Evolutionary conservation across 2,888 invertebrate species (phyloP), one percentile per base, ranked within the genome.

Genomic region (Hololepta plana): DNA sequence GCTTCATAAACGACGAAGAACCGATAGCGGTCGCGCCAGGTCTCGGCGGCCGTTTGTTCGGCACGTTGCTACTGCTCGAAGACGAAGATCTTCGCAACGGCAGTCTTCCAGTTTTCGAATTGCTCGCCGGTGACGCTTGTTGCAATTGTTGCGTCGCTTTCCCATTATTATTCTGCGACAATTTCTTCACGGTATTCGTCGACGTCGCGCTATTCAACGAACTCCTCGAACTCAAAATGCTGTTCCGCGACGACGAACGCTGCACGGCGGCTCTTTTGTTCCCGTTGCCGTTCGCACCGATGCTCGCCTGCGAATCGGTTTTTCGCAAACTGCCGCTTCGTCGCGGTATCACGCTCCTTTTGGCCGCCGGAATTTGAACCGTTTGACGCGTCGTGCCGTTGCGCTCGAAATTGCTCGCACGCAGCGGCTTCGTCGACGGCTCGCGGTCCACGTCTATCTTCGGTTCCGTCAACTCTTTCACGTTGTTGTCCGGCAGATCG

Each of bases 1-100:
- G 85, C 42, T 82, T 66, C 85, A 87, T 85, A 46, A 85, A 85
- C n/a, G 47, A 60, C 51, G 40, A n/a, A n/a, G n/a, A n/a, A n/a
- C n/a, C n/a, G n/a, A n/a, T n/a, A n/a, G n/a, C n/a, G n/a, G n/a
- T n/a, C n/a, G n/a, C n/a, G n/a, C n/a, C n/a, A n/a, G n/a, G n/a
- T n/a, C n/a, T n/a, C n/a, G n/a, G n/a, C n/a, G n/a, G n/a, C n/a
- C n/a, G n/a, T n/a, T n/a, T n/a, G n/a, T n/a, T n/a, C 3, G 32
- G 27, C 12, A 41, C 16, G 30, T 58, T 11, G 53, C 58, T 51
- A 24, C 37, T 40, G 20, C 36, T 36, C 23, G 46, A 36, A n/a
- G n/a, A n/a, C n/a, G n/a, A n/a, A n/a, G n/a, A n/a, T n/a, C n/a
- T n/a, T n/a, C n/a, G n/a, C n/a, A n/a, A n/a, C n/a, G n/a, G n/a